phyloP scores from a whole-genome alignment of 2,113 vertebrate species.

The Nematolebias whitei region DNA sequence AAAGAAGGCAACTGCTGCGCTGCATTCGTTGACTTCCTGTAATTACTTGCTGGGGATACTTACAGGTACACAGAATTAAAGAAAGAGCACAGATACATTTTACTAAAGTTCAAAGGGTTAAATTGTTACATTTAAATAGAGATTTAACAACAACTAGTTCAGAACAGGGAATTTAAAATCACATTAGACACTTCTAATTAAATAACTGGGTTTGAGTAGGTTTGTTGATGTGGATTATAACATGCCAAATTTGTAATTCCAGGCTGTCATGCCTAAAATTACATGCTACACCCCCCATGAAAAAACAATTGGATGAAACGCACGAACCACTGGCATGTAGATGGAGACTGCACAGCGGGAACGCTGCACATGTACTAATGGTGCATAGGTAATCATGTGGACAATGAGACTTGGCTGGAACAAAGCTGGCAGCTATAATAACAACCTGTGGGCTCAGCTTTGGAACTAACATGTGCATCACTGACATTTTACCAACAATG shows the following conservation, averaged over 20 bases:
- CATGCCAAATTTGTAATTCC: slow-evolving; percentile 47
- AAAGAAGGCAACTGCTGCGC: slow-evolving; percentile 36
- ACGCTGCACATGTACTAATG: slow-evolving; percentile 36
- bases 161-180: slow-evolving; percentile 10
- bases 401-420: slow-evolving; percentile 52
- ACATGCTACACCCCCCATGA: slow-evolving; percentile 52
- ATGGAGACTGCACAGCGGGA: slow-evolving; percentile 48
- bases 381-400: slow-evolving; percentile 58
- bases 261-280: slow-evolving; percentile 51
- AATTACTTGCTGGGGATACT: slow-evolving; percentile 54
- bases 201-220: slow-evolving; percentile 30
- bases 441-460: slow-evolving; percentile 32
- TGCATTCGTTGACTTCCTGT: slow-evolving; percentile 29
- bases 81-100: not conserved
- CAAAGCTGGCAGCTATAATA: slow-evolving; percentile 40
- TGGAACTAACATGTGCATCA: slow-evolving; percentile 22
- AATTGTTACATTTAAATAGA: not conserved
- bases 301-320: slow-evolving; percentile 56
- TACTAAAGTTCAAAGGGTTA: not conserved
- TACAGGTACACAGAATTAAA: slow-evolving; percentile 21
- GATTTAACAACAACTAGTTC: not conserved
- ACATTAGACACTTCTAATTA: slow-evolving; percentile 23
- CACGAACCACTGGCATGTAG: slow-evolving; percentile 51
- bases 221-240: slow-evolving; percentile 16
- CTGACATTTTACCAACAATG: slow-evolving; percentile 33